phyloP scores from a whole-genome alignment of 2,888 invertebrate species.

The Nezara viridula region DNA sequence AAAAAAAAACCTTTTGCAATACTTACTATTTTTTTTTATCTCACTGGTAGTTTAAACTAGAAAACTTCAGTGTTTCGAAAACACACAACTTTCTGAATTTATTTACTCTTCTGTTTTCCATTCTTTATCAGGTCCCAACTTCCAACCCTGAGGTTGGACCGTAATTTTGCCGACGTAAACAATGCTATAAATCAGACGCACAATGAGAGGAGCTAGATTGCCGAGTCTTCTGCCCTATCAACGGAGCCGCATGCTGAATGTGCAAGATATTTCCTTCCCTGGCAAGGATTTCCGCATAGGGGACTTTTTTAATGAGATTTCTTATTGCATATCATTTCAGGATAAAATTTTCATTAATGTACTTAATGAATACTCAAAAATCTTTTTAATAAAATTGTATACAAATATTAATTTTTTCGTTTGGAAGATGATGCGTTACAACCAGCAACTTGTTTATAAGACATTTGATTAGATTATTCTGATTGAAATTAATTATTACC shows the following conservation, averaged over 20 bases:
- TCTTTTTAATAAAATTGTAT: too few species aligned
- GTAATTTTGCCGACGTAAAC: constrained; percentile 7
- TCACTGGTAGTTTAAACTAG: neutral
- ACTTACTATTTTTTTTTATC: neutral
- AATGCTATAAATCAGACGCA: neutral
- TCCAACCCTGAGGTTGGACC: neutral
- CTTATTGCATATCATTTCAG: neutral
- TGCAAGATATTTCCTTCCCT: neutral
- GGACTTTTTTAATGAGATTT: neutral
- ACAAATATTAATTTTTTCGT: too few species aligned
- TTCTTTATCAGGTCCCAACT: neutral
- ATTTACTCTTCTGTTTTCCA: neutral
- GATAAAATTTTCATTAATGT: too few species aligned
- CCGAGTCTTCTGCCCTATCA: neutral
- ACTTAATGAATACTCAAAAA: too few species aligned
- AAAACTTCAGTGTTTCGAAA: neutral
- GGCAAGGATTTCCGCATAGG: neutral
- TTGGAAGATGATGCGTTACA: too few species aligned
- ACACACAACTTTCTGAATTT: neutral
- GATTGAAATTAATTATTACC: too few species aligned
- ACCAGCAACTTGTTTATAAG: too few species aligned
- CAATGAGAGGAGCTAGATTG: constrained; percentile 6
- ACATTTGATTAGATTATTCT: too few species aligned
- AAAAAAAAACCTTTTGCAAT: neutral
- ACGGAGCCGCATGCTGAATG: neutral